phyloP scores from a whole-genome alignment of 2,888 invertebrate species.

The Scrobipalpa atriplicella region DNA sequence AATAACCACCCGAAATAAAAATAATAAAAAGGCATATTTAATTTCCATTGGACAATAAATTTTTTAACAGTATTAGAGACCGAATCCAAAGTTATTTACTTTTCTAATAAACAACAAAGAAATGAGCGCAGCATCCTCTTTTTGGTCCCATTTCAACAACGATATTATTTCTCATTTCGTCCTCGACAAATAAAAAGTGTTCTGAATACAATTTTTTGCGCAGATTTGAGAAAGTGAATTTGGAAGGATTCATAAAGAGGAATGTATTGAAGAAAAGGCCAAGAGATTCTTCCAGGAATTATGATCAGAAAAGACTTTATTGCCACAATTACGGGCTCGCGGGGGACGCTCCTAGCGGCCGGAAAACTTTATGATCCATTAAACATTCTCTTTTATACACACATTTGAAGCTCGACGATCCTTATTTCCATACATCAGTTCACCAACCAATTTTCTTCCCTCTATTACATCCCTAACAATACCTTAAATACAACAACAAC shows the following conservation, averaged over 20 bases:
- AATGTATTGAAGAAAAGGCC: constrained; percentile 23
- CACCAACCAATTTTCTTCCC: not conserved
- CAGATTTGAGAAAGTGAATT: constrained; percentile 24
- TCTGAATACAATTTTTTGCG: constrained; percentile 7
- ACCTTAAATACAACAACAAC: constrained; percentile 36
- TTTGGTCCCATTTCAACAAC: constrained; percentile 63
- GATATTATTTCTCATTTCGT: constrained; percentile 41
- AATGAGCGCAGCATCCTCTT: constrained; percentile 46
- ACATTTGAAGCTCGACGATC: constrained; percentile 46
- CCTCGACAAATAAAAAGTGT: constrained; percentile 20
- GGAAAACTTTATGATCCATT: constrained; percentile 37
- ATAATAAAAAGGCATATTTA: not conserved
- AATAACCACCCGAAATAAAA: constrained; percentile 8
- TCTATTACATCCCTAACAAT: constrained; percentile 30
- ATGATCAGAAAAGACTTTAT: constrained; percentile 25
- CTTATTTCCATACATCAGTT: constrained; percentile 29
- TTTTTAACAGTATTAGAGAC: constrained; percentile 17
- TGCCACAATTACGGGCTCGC: constrained; percentile 25
- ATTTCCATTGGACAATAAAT: constrained; percentile 6
- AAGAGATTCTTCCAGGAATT: constrained; percentile 21
- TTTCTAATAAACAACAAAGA: constrained; percentile 36
- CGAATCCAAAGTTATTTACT: constrained; percentile 8
- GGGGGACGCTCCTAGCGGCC: constrained; percentile 24
- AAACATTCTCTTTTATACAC: constrained; percentile 33
- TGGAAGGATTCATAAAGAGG: constrained; percentile 28